These are phyloP conservation scores for Rafetus swinhoei DNA, from an alignment of 2,113 vertebrate species.

Conservation along the genomic window DNA sequence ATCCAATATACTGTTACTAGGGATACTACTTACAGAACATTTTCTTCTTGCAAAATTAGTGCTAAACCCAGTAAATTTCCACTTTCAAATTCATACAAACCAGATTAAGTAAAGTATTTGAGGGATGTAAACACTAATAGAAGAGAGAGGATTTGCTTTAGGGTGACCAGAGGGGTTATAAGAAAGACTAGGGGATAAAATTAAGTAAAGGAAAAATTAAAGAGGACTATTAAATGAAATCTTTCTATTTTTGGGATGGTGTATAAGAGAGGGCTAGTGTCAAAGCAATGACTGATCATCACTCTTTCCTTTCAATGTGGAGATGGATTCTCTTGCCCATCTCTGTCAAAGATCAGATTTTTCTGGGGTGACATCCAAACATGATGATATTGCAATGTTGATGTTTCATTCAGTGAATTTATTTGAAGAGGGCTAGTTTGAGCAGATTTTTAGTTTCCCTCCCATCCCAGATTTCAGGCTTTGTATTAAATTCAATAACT, in stretches of 20 bases:
- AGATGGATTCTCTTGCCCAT: not conserved
- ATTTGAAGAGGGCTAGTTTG: not conserved
- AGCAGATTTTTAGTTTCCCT: not conserved
- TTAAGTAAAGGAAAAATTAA: not conserved
- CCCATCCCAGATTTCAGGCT: not conserved
- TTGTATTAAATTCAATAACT: not conserved
- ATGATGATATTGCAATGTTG: not conserved
- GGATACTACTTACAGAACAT: not conserved
- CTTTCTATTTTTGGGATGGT: not conserved
- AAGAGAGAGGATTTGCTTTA: not conserved
- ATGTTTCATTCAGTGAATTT: not conserved
- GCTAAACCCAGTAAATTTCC: not conserved
- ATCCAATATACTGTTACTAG: not conserved
- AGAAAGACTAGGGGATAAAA: not conserved
- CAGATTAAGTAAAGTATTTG: not conserved
- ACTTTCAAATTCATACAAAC: not conserved
- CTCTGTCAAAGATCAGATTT: not conserved
- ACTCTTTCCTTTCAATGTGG: not conserved
- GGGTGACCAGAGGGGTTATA: not conserved
- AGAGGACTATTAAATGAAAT: conserved; percentile 6
- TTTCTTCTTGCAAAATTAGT: not conserved
- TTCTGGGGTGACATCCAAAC: not conserved
- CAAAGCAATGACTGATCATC: not conserved
- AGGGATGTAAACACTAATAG: not conserved
- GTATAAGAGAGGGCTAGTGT: not conserved